Evolutionary conservation across 2,797 vertebrate species (phyloP).

Genomic region (Gymnopithys bicolor): DNA sequence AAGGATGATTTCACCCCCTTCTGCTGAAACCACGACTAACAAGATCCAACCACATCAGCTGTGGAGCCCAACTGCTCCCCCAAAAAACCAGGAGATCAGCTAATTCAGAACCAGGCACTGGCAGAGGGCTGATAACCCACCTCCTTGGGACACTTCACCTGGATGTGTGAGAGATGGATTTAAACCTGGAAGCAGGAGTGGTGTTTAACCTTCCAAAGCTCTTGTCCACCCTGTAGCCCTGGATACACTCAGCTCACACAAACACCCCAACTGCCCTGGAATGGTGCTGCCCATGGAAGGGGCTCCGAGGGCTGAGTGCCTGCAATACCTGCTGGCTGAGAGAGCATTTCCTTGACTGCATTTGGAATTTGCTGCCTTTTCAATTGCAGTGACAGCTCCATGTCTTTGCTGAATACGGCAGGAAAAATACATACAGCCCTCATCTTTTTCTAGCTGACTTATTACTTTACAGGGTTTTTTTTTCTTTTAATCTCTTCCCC

Average conservation of each 20-base stretch:
- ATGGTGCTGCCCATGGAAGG: not conserved
- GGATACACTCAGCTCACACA: not conserved
- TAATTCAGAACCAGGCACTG: not conserved
- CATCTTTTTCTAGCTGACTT: not conserved
- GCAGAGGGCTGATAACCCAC: not conserved
- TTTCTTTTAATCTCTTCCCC: not conserved
- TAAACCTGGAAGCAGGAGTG: not conserved
- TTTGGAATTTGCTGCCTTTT: slow-evolving; percentile 23
- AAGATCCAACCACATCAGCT: not conserved
- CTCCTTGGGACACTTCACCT: not conserved
- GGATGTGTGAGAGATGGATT: not conserved
- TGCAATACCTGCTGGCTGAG: not conserved
- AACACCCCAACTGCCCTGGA: not conserved
- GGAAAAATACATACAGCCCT: not conserved
- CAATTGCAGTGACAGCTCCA: not conserved
- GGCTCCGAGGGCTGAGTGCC: not conserved
- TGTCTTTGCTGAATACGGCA: not conserved
- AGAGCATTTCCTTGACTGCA: not conserved
- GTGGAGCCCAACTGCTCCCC: not conserved
- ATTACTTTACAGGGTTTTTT: not conserved
- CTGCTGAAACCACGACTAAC: not conserved
- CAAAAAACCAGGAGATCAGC: not conserved
- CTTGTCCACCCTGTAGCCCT: not conserved
- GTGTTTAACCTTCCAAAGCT: slow-evolving; percentile 14
- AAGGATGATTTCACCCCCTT: not conserved